Base-by-base conservation (phyloP, 2,888 invertebrate genomes). In the Ethmia dodecea region DNA sequence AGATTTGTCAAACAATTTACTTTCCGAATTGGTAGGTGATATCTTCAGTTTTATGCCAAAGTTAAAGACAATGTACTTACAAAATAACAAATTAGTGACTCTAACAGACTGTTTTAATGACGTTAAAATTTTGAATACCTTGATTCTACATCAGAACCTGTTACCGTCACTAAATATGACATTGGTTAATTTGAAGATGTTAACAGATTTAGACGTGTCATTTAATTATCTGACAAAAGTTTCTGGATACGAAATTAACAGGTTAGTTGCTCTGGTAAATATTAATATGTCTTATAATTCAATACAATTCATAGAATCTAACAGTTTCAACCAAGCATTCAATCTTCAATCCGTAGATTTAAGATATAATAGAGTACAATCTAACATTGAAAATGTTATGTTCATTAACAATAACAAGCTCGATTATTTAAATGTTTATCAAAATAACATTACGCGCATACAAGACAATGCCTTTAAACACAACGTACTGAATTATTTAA, bases 221-320 rank as follows among this genome's bases (percentile, higher is more conserved):
- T 38, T 49, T 24, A 84, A 84, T 48, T 26, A 42, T 26, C 37
- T 84, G 11, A 45, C 33, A 3, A 60, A 49, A 27, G 27, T 83
- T 33, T 52, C 52, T 0, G 70, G 69, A 0, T 70, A 60, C 32
- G 76, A 83, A 55, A 47, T 63, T 0, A 74, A 69, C 38, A 57
- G 65, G 13, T 44, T 80, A 5, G 43, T 43, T 9, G 45, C 53
- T n/a, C 45, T 84, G n/a, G 43, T 60, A 36, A 25, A 42, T 6
- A 35, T 79, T 1, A 81, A 83, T 36, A 49, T 71, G 22, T 78
- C 81, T 0, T 47, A 73, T 41, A 84, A 83, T 45, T 37, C 31
- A 1, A 64, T 84, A 9, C 55, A 60, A 46, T 38, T 30, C 3
- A 33, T 84, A 1, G 77, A 81, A 24, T 55, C 60, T 0, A 68